A percentile compares a stretch with the other conserved stretches of the same genome.
These are phyloP conservation scores for Mylabris phalerata DNA, from an alignment of 1,140 invertebrate genomes.

Conservation along the genomic window DNA sequence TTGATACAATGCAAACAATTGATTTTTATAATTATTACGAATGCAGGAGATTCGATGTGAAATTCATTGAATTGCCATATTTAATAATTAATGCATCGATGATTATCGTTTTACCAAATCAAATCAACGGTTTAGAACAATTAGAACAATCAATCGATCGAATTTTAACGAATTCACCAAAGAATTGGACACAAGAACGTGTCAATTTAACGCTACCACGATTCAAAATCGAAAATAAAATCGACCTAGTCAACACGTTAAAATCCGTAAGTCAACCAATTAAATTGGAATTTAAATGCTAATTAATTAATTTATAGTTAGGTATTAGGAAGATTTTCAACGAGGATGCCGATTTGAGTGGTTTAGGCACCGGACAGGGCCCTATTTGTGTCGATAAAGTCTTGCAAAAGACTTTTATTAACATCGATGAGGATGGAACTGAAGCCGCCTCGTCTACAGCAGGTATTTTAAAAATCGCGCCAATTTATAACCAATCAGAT, in stretches of 20 bases:
- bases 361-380: conserved; percentile 38
- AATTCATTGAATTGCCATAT: conserved; percentile 54
- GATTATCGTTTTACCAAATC: conserved; percentile 58
- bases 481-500: background rate
- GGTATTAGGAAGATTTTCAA: conserved; percentile 48
- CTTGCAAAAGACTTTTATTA: conserved; percentile 59
- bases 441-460: conserved; percentile 58
- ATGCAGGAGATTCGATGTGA: conserved; percentile 44
- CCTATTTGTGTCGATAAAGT: conserved; percentile 23
- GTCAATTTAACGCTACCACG: conserved; percentile 40
- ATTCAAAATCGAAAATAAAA: conserved; percentile 42
- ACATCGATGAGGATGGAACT: conserved; percentile 61
- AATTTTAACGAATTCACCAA: conserved; percentile 21
- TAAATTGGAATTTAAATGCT: background rate
- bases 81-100: conserved; percentile 51
- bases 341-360: conserved; percentile 46
- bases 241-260: conserved; percentile 38
- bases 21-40: conserved; percentile 48
- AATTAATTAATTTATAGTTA: conserved; percentile 37
- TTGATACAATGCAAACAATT: conserved; percentile 56
- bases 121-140: conserved; percentile 47
- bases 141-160: conserved; percentile 30
- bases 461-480: conserved; percentile 32
- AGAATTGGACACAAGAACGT: conserved; percentile 17
- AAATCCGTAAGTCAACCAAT: conserved; percentile 33